Base-by-base conservation (phyloP, 2,797 vertebrate species). In the Halcyon chelicuti region DNA sequence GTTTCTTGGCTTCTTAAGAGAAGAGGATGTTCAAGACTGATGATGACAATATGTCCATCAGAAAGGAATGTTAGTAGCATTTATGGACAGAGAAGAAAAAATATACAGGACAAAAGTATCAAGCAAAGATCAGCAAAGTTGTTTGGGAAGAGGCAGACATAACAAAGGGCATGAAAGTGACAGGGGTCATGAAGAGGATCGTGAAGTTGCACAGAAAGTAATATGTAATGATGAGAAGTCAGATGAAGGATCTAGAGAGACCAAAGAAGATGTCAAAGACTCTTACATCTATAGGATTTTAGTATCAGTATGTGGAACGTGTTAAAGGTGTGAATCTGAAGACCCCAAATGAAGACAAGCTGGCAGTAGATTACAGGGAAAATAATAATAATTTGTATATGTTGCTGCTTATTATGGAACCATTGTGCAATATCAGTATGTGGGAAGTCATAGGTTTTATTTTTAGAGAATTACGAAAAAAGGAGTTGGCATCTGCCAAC, bases 241-340 rank as follows among this genome's bases (percentile, higher is more conserved):
- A 84, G 26, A 55, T 33, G 35, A 79, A 76, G n/a, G 9, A 57
- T 52, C 33, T 60, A 79, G 52, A 46, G 19, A 60, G 19, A 47
- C 19, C 14, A 40, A 61, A 86, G n/a, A 79, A 4, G 33, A 67
- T 73, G 14, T 54, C 22, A 77, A 90, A 44, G 25, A 25, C 10
- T 65, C 25, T n/a, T 52, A 35, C 10, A n/a, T 13, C 25, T 57
- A 37, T 8, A 44, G 4, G 17, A 54, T 76, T 42, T 40, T 71
- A 46, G 4, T 42, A 15, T 42, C 28, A 71, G 12, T 46, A 42
- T 5, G 3, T 39, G 17, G 44, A 76, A 62, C 4, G n/a, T 0
- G 0, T 42, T 49, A 23, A 89, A 76, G 13, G 4, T 42, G 66
- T 76, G 46, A 72, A 46, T 63, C 8, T 68, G 42, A 72, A 96